Evolutionary conservation across 2,113 vertebrate species (phyloP), one percentile per base, ranked within the genome.

Genomic region (Epinephelus cyanopodus): DNA sequence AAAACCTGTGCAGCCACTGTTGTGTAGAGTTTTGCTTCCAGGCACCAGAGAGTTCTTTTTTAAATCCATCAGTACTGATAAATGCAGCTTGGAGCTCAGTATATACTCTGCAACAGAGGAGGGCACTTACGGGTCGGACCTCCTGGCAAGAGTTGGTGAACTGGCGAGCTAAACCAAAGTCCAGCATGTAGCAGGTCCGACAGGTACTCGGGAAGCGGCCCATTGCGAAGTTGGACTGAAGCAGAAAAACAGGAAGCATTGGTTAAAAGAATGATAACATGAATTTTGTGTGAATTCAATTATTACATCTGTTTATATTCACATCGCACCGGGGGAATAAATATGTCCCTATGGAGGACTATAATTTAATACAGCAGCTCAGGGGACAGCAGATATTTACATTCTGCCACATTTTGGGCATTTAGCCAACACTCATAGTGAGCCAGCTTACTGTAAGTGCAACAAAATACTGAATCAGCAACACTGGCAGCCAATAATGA

Each of bases 121-220:
- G 73, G 85, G 75, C 80, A 95, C 98, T 99, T 94, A 99, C 98
- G 91, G 98, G 97, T 95, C 98, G 96, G 92, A 99, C 98, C 89
- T 99, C 98, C 89, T 98, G 98, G 94, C 96, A 97, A 4, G 98
- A 99, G 95, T 98, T 99, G 91, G 98, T 99, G 95, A 99, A 99
- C 82, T 99, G 98, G 45, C 98, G 96, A 62, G 98, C 98, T 90
- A 99, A 96, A 93, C 98, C 98, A 86, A 99, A 99, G 95, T 99
- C 98, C 95, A 99, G 95, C 98, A 99, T 99, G 87, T 96, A 99
- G 94, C 98, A 99, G 84, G 98, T 99, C 71, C 98, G 97, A 88
- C 97, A 98, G 14, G 98, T 99, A 89, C 96, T 99, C 73, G 98
- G 97, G 91, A 98, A 99, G 57, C 98, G 98, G 74, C 98, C 98